A percentile compares a stretch with the other conserved stretches of the same genome.
Conservation (phyloP, 1,140 invertebrate genomes). For the Andricus grossulariae region DNA sequence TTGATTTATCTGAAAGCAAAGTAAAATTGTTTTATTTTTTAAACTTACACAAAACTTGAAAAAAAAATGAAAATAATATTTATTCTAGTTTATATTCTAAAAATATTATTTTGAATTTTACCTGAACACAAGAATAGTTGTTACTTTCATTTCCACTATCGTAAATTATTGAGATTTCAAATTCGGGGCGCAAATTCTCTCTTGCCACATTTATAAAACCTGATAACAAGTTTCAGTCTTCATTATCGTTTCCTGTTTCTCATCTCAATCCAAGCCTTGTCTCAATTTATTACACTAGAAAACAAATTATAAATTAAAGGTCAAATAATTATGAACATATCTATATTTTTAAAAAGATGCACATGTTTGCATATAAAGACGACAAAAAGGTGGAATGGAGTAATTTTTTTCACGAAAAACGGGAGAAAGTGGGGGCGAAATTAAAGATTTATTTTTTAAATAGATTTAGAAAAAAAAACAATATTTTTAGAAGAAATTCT, state of each 20-base stretch:
- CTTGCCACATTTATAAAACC: conserved; percentile 22
- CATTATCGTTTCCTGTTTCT: neutral
- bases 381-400: too few species aligned
- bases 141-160: conserved; percentile 31
- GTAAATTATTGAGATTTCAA: conserved; percentile 39
- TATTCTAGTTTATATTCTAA: neutral
- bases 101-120: conserved; percentile 32
- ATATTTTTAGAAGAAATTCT: too few species aligned
- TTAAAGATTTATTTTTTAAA: too few species aligned
- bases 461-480: too few species aligned
- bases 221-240: conserved; percentile 29
- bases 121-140: conserved; percentile 38
- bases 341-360: neutral
- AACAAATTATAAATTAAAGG: neutral
- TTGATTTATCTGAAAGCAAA: conserved; percentile 52
- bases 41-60: neutral
- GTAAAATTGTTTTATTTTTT: neutral
- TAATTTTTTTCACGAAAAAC: too few species aligned
- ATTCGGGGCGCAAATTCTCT: conserved; percentile 27
- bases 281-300: neutral
- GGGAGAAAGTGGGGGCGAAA: too few species aligned
- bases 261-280: conserved; percentile 27
- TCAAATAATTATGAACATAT: neutral
- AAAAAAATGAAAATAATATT: too few species aligned
- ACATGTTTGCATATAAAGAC: too few species aligned